Percentiles rank a stretch among this genome's conserved stretches.
Evolutionary conservation across 1,140 invertebrate genomes (phyloP).

Genomic region (Drosophila repleta): DNA sequence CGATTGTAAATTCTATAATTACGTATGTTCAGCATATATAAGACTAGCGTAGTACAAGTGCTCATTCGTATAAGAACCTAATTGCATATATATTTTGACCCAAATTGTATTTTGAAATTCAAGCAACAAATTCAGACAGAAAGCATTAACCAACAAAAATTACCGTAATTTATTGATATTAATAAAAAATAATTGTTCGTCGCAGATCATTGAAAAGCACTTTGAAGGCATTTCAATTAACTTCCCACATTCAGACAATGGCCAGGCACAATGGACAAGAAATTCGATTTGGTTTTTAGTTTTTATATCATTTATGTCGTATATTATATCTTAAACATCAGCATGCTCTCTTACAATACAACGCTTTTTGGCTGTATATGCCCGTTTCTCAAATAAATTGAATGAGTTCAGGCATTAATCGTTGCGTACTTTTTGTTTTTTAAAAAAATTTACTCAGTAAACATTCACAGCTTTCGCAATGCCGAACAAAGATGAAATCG

Average conservation of each 20-base stretch:
- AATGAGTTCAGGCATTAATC: slow-evolving; percentile 44
- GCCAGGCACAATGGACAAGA: not conserved
- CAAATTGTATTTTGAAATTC: slow-evolving; percentile 47
- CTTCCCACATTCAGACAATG: not conserved
- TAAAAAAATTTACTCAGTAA: slow-evolving; percentile 77
- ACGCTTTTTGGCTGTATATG: slow-evolving; percentile 16
- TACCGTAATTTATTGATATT: slow-evolving; percentile 1
- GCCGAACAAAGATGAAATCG: slow-evolving; percentile 56
- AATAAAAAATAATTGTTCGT: slow-evolving; percentile 13
- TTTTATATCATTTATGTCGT: slow-evolving; percentile 42
- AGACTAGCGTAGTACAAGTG: slow-evolving; percentile 19
- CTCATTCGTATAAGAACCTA: slow-evolving; percentile 32
- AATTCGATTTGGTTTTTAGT: slow-evolving; percentile 14
- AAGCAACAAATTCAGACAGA: slow-evolving; percentile 20
- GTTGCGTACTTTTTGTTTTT: slow-evolving; percentile 49
- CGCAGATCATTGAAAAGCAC: not conserved
- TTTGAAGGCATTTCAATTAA: not conserved
- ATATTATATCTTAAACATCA: slow-evolving; percentile 57
- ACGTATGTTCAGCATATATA: slow-evolving; percentile 20
- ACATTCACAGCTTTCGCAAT: slow-evolving; percentile 78
- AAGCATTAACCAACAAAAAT: slow-evolving; percentile 9
- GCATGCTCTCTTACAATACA: slow-evolving; percentile 31
- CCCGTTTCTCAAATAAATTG: slow-evolving; percentile 20
- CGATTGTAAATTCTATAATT: slow-evolving; percentile 5
- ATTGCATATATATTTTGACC: slow-evolving; percentile 12